Evolutionary conservation across 2,113 vertebrate species (phyloP), one percentile per base, ranked within the genome.

Genomic region (Phasianus colchicus): DNA sequence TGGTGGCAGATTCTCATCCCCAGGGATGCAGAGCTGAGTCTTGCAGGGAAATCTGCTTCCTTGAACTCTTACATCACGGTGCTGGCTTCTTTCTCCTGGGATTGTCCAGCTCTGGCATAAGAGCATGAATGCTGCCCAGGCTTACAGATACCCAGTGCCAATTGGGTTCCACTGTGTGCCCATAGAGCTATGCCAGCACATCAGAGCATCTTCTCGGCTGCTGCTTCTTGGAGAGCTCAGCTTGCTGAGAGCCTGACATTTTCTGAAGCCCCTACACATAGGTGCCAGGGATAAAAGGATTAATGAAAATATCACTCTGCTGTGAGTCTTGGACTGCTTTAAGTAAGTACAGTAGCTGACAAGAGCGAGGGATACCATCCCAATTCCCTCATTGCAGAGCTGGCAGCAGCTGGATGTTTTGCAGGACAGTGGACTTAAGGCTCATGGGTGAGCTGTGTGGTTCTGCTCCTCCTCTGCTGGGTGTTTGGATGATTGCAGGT

Each of bases 1-100:
- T 38, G 0, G 0, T 3, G n/a, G n/a, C 0, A 1, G 24, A 9
- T 61, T 34, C 43, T 0, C 2, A 32, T 38, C 32, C 16, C 2
- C 0, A 1, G 45, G 45, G 50, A 12, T 43, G 47, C 74, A 74
- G 21, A 58, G 14, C 40, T 63, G 25, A 15, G 13, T 24, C 32
- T 77, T 43, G 40, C 3, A 3, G 72, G n/a, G 30, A 19, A 48
- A 24, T 18, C 20, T n/a, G 6, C 29, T 84, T 42, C 61, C 15
- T 89, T 29, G 9, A 54, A 38, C 27, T 72, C 40, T 48, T 0
- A 3, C n/a, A 11, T 6, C 27, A 2, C 0, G 8, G 9, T 78
- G 5, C 15, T 2, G 29, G 16, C 5, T 43, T 34, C 27, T 60
- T 54, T 55, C 70, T 47, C 27, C 16, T 19, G 19, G 8, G 27